Conservation (phyloP, 2,888 invertebrate genomes). For the Diloba caeruleocephala region DNA sequence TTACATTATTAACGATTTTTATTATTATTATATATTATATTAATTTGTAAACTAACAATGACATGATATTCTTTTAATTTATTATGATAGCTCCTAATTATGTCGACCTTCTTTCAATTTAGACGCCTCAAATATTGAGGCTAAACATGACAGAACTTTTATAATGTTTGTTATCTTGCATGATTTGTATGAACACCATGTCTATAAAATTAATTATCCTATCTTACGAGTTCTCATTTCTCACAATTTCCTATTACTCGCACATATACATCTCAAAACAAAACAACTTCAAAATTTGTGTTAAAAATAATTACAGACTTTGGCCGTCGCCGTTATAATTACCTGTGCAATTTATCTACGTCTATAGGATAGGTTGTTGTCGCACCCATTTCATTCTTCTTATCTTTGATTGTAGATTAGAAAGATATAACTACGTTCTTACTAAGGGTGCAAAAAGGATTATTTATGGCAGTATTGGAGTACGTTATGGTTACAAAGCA, state of each 20-base stretch:
- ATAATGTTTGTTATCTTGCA: no score
- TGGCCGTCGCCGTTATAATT: neutral
- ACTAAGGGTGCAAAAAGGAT: neutral
- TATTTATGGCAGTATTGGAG: neutral
- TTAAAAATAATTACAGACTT: slow-evolving; percentile 8
- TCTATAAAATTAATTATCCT: no score
- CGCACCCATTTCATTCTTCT: slow-evolving; percentile 13
- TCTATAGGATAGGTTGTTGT: slow-evolving; percentile 3
- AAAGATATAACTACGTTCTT: neutral
- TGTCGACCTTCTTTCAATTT: no score
- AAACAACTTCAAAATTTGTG: neutral
- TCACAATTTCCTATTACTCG: neutral
- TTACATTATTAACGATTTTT: no score
- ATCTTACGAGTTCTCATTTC: neutral
- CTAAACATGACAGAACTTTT: no score
- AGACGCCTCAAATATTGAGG: no score
- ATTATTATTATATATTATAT: no score
- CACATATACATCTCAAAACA: neutral
- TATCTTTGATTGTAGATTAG: slow-evolving; percentile 9
- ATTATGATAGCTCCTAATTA: no score
- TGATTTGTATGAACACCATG: no score
- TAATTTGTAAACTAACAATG: no score
- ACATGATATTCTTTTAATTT: no score
- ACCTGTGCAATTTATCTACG: slow-evolving; percentile 5
- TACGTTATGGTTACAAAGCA: neutral